phyloP scores from a whole-genome alignment of 2,797 vertebrate species.

The Thamnophis elegans region DNA sequence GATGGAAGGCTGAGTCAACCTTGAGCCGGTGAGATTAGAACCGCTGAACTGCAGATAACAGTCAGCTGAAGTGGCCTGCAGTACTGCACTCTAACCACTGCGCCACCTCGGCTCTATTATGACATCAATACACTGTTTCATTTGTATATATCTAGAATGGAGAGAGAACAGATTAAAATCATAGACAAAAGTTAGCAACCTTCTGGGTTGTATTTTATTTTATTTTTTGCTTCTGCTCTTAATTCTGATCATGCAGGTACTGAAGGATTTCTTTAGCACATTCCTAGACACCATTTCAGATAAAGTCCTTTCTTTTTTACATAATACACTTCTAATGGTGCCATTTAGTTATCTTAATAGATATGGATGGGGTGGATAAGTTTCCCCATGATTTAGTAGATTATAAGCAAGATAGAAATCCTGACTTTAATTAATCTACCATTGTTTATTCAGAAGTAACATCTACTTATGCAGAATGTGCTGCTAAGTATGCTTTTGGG shows the following conservation, averaged over 20 bases:
- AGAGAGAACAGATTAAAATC: not conserved
- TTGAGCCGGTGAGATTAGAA: no score
- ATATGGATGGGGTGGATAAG: not conserved
- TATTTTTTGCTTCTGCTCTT: not conserved
- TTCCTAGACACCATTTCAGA: not conserved
- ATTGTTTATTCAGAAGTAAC: not conserved
- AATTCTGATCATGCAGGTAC: not conserved
- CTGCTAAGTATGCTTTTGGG: not conserved
- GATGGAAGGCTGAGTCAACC: no score
- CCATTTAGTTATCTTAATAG: not conserved
- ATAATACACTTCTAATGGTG: not conserved
- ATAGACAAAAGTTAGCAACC: not conserved
- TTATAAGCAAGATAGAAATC: not conserved
- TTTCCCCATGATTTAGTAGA: not conserved
- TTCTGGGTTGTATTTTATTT: no score
- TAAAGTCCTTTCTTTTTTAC: not conserved
- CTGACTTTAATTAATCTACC: not conserved
- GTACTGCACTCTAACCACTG: no score
- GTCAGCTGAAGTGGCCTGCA: no score
- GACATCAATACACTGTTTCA: no score
- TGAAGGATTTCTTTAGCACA: not conserved
- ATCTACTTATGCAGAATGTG: not conserved
- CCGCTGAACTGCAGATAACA: no score
- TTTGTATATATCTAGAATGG: no score
- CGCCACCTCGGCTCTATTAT: no score